Conservation (phyloP, 2,888 invertebrate genomes). For the Lissocephala sabroskyi region DNA sequence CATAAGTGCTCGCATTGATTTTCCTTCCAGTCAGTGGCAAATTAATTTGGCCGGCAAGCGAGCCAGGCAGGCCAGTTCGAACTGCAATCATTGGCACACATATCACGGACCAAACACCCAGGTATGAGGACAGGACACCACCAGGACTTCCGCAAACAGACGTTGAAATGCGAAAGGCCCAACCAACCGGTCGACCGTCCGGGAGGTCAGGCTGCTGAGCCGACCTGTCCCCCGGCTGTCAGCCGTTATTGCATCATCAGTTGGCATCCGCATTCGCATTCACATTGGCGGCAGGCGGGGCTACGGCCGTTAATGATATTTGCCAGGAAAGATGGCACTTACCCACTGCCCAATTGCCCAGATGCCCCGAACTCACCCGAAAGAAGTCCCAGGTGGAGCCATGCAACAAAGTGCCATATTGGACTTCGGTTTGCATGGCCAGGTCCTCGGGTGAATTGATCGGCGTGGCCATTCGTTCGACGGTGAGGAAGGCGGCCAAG, state of each 20-base stretch:
- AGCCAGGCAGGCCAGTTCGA: not conserved
- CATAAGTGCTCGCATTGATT: slow-evolving; percentile 7
- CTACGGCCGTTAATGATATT: slow-evolving; percentile 6
- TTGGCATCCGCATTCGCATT: too few relatives aligned
- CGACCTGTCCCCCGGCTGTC: not conserved
- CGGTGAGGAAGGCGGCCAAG: slow-evolving; percentile 96
- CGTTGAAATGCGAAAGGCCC: too few relatives aligned
- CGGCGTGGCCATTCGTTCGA: slow-evolving; percentile 97
- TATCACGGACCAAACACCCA: slow-evolving; percentile 16
- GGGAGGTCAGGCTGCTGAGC: not conserved
- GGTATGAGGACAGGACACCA: too few relatives aligned
- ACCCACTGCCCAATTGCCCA: not conserved
- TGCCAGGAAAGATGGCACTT: not conserved
- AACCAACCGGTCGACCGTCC: slow-evolving; percentile 29
- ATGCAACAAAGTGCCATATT: slow-evolving; percentile 86
- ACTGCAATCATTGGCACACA: slow-evolving; percentile 5
- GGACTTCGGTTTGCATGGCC: slow-evolving; percentile 93
- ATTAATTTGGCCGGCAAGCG: slow-evolving; percentile 21
- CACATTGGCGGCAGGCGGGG: not conserved
- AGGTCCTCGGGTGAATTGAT: slow-evolving; percentile 93
- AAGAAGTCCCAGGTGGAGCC: slow-evolving; percentile 93
- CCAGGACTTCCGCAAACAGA: too few relatives aligned
- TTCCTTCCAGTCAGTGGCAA: slow-evolving; percentile 7
- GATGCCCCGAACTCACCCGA: slow-evolving; percentile 69
- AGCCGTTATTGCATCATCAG: too few relatives aligned